Evolutionary conservation across 2,797 vertebrate genomes (phyloP).

Genomic region (Anas capensis): DNA sequence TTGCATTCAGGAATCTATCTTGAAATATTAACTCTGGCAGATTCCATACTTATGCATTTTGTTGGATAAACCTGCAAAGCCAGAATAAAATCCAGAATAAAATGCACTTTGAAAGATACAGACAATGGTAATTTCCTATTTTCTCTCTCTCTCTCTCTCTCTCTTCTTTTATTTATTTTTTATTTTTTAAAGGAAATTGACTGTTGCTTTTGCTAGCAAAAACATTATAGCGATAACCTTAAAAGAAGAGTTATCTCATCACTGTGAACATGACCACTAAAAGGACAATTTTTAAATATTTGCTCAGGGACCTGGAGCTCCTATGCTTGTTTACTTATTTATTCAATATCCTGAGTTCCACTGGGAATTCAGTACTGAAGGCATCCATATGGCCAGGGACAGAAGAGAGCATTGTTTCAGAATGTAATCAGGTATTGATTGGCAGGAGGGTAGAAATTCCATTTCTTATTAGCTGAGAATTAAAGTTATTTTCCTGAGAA

Average conservation of each 20-base stretch:
- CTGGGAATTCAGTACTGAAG: neutral
- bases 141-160: neutral
- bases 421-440: neutral
- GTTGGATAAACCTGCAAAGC: neutral
- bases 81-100: neutral
- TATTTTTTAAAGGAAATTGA: neutral
- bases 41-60: neutral
- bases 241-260: neutral
- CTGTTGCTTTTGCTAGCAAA: neutral
- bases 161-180: neutral
- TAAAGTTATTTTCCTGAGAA: neutral
- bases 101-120: neutral
- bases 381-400: neutral
- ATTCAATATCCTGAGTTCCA: neutral
- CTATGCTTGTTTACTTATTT: neutral
- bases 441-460: neutral
- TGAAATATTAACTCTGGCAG: neutral
- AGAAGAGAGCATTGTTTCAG: neutral
- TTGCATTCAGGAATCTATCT: neutral
- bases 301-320: neutral
- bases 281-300: neutral
- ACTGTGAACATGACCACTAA: neutral
- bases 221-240: neutral
- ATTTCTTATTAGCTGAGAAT: neutral
- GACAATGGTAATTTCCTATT: neutral